phyloP scores from a whole-genome alignment of 2,797 vertebrate species.

The Thunnus albacares region DNA sequence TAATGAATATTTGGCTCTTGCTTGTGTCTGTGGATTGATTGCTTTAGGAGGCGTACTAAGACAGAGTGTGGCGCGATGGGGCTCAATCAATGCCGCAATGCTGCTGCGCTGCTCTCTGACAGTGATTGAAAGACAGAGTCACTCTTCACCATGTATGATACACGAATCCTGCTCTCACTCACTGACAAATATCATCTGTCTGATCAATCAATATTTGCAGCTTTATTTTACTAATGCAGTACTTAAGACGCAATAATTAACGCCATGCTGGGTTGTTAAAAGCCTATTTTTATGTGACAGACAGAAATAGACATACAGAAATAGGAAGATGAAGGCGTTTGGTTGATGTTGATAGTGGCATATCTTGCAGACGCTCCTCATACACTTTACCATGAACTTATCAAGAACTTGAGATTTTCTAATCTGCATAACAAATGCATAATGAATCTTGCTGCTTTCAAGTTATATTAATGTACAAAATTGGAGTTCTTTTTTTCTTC shows the following conservation, averaged over 20 bases:
- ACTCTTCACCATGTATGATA: slow-evolving; percentile 65
- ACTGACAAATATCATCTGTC: slow-evolving; percentile 79
- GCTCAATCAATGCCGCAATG: slow-evolving; percentile 70
- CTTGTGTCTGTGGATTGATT: slow-evolving; percentile 77
- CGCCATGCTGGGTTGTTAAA: slow-evolving; percentile 86
- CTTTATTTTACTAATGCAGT: slow-evolving; percentile 87
- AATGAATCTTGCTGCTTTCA: slow-evolving; percentile 48
- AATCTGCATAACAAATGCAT: background rate
- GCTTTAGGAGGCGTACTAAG: slow-evolving; percentile 75
- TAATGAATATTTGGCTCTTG: slow-evolving; percentile 83
- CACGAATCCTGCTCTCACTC: slow-evolving; percentile 71
- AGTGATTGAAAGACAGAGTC: slow-evolving; percentile 82
- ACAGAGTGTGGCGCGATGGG: slow-evolving; percentile 63
- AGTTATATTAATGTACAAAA: slow-evolving; percentile 35
- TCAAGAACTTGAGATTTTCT: slow-evolving; percentile 38
- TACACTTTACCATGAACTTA: slow-evolving; percentile 34
- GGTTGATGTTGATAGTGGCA: slow-evolving; percentile 74
- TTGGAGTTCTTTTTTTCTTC: slow-evolving; percentile 16
- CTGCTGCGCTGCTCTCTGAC: slow-evolving; percentile 74
- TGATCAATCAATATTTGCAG: slow-evolving; percentile 86
- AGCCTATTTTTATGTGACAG: slow-evolving; percentile 90
- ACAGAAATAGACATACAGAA: slow-evolving; percentile 87
- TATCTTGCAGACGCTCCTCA: slow-evolving; percentile 54
- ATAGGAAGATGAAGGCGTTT: slow-evolving; percentile 81
- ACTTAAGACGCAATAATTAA: slow-evolving; percentile 86